Conservation (phyloP, 2,888 invertebrate genomes). For the Steinernema hermaphroditum region DNA sequence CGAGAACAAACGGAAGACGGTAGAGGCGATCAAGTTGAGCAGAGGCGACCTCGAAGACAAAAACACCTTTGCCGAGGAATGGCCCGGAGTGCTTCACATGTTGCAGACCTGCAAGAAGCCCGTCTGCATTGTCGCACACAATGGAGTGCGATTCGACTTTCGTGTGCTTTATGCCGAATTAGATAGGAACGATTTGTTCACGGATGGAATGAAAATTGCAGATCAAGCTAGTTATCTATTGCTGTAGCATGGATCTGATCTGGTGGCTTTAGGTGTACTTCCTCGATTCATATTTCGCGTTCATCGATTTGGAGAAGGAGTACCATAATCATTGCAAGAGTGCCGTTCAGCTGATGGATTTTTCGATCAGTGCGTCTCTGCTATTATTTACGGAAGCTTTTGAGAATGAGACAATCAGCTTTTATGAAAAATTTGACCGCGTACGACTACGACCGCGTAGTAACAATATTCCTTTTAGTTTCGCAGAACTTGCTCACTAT, state of each 20-base stretch:
- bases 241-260: neutral
- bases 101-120: slow-evolving; percentile 50
- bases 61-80: slow-evolving; percentile 47
- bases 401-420: neutral
- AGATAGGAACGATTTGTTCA: slow-evolving; percentile 40
- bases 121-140: slow-evolving; percentile 47
- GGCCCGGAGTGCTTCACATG: slow-evolving; percentile 51
- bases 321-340: slow-evolving; percentile 36
- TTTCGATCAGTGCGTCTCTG: slow-evolving; percentile 38
- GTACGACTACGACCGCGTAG: neutral
- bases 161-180: slow-evolving; percentile 57
- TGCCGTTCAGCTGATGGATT: slow-evolving; percentile 38
- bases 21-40: slow-evolving; percentile 38
- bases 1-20: slow-evolving; percentile 33
- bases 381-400: neutral
- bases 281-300: slow-evolving; percentile 51
- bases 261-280: slow-evolving; percentile 44
- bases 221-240: slow-evolving; percentile 34
- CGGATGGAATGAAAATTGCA: slow-evolving; percentile 36
- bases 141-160: slow-evolving; percentile 53
- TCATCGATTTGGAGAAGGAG: slow-evolving; percentile 47
- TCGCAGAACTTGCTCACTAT: neutral
- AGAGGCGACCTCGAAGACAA: slow-evolving; percentile 44
- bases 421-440: neutral
- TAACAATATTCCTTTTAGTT: neutral